phyloP scores from a whole-genome alignment of 2,113 vertebrate genomes.

The Ciconia maguari region DNA sequence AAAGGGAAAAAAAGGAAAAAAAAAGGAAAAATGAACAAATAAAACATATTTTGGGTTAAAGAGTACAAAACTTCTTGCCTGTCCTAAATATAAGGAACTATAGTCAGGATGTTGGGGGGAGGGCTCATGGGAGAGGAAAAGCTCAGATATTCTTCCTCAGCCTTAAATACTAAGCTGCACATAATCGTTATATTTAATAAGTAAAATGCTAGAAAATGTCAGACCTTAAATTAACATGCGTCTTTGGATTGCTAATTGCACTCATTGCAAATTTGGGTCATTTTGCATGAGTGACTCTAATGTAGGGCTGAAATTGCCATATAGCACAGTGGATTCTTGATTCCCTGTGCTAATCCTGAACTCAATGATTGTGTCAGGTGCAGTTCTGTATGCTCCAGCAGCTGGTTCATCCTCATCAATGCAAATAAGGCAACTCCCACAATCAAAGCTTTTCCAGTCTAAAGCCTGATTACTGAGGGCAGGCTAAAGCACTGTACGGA shows the following conservation, averaged over 20 bases:
- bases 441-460: slow-evolving; percentile 75
- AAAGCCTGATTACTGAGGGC: slow-evolving; percentile 76
- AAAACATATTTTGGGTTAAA: background rate
- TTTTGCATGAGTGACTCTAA: slow-evolving; percentile 78
- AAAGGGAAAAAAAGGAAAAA: no score
- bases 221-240: slow-evolving; percentile 68
- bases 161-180: slow-evolving; percentile 7
- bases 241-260: slow-evolving; percentile 73
- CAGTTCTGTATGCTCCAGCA: slow-evolving; percentile 72
- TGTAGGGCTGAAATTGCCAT: slow-evolving; percentile 56
- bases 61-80: background rate
- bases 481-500: slow-evolving; percentile 69
- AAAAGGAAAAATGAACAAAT: background rate
- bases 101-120: background rate
- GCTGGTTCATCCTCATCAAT: slow-evolving; percentile 81
- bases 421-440: slow-evolving; percentile 82
- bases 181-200: slow-evolving; percentile 65
- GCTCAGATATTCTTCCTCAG: slow-evolving; percentile 7
- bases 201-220: slow-evolving; percentile 57
- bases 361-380: slow-evolving; percentile 75
- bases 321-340: slow-evolving; percentile 62
- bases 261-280: slow-evolving; percentile 78
- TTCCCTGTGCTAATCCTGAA: slow-evolving; percentile 70
- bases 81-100: background rate
- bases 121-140: background rate